Conservation (phyloP, 2,797 vertebrate species). For the Sitta carolinensis region DNA sequence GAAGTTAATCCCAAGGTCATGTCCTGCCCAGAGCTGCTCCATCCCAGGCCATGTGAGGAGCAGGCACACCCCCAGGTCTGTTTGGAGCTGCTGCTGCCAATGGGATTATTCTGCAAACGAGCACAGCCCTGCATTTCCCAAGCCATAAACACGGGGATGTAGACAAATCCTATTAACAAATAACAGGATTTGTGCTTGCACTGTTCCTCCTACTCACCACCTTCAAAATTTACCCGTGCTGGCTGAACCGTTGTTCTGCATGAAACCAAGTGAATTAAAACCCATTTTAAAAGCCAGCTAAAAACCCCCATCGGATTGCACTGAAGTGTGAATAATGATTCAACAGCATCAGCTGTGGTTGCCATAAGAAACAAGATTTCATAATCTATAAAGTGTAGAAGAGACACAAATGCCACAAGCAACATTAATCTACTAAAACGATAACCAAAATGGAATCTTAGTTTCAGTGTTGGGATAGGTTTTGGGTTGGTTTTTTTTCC, state of each 20-base stretch:
- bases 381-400: slow-evolving; percentile 13
- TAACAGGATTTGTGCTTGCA: slow-evolving; percentile 50
- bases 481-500: neutral
- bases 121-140: slow-evolving; percentile 24
- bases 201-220: slow-evolving; percentile 38
- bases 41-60: neutral
- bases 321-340: slow-evolving; percentile 61
- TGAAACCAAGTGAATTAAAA: slow-evolving; percentile 59
- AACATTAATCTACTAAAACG: slow-evolving; percentile 27
- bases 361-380: slow-evolving; percentile 61
- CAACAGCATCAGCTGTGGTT: slow-evolving; percentile 45
- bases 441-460: neutral
- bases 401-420: slow-evolving; percentile 29
- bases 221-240: slow-evolving; percentile 50
- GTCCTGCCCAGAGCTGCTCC: neutral
- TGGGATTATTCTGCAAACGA: slow-evolving; percentile 34
- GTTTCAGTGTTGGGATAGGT: neutral
- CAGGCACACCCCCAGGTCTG: neutral
- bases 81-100: neutral
- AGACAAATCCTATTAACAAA: slow-evolving; percentile 66
- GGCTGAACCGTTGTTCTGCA: slow-evolving; percentile 28
- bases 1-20: neutral
- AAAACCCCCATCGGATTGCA: slow-evolving; percentile 18
- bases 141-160: slow-evolving; percentile 38
- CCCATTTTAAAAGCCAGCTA: slow-evolving; percentile 55